Percentiles rank a stretch among this genome's conserved stretches.
phyloP scores from a whole-genome alignment of 2,113 vertebrate genomes.

The Formicarius rufipectus region DNA sequence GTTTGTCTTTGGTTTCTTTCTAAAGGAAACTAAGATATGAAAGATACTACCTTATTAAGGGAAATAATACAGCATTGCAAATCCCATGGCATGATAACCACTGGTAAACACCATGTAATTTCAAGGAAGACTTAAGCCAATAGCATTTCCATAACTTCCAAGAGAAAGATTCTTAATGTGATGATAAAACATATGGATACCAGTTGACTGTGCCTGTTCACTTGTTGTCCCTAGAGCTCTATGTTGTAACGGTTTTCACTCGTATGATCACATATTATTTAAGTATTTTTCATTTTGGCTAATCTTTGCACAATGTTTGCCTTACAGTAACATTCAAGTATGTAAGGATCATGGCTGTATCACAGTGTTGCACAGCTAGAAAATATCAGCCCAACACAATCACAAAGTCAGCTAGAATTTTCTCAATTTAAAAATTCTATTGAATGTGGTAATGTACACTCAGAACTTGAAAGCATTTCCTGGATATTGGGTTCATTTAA shows the following conservation, averaged over 20 bases:
- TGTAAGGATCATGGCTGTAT: not conserved
- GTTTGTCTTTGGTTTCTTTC: not conserved
- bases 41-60: not conserved
- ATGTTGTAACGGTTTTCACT: not conserved
- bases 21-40: not conserved
- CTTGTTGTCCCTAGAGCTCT: not conserved
- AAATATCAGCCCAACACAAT: not conserved
- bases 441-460: not conserved
- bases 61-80: not conserved
- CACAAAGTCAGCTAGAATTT: not conserved
- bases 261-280: not conserved
- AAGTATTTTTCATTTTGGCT: not conserved
- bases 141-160: not conserved
- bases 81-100: not conserved
- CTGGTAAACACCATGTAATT: not conserved
- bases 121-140: not conserved
- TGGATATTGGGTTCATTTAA: not conserved
- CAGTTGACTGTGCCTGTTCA: not conserved
- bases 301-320: not conserved
- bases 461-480: not conserved
- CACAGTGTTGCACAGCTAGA: not conserved
- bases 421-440: not conserved
- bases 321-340: not conserved
- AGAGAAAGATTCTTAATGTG: not conserved
- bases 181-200: not conserved